phyloP scores from a whole-genome alignment of 2,113 vertebrate genomes.

The Eurypyga helias region DNA sequence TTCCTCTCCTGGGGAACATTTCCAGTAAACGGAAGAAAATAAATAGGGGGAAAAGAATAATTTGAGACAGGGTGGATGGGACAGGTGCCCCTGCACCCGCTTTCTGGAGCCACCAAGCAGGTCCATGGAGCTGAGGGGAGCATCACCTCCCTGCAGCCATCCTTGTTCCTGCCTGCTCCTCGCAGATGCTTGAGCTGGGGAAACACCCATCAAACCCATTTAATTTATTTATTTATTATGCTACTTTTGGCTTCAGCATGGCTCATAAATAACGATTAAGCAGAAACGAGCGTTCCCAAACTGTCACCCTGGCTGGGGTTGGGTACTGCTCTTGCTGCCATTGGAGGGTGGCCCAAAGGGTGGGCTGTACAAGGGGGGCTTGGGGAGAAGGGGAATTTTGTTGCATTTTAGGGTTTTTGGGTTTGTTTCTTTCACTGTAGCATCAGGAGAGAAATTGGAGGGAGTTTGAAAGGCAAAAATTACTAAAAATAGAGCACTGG shows the following conservation, averaged over 20 bases:
- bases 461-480: neutral
- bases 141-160: neutral
- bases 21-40: neutral
- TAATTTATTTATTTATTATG: neutral
- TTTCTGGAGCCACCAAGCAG: neutral
- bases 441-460: neutral
- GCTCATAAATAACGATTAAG: neutral
- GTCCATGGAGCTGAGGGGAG: neutral
- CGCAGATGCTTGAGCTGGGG: rapidly evolving
- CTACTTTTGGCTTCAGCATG: neutral
- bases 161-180: neutral
- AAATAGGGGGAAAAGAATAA: neutral
- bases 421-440: neutral
- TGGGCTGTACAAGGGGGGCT: neutral
- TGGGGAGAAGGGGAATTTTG: neutral
- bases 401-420: neutral
- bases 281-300: neutral
- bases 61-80: neutral
- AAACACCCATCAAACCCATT: rapidly evolving
- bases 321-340: neutral
- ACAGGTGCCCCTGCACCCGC: neutral
- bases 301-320: neutral
- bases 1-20: neutral
- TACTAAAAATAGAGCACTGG: neutral
- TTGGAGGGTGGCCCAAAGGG: neutral